A percentile compares a stretch with the other conserved stretches of the same genome.
Conservation (phyloP, 2,888 invertebrate genomes). For the Machimus rusticus region DNA sequence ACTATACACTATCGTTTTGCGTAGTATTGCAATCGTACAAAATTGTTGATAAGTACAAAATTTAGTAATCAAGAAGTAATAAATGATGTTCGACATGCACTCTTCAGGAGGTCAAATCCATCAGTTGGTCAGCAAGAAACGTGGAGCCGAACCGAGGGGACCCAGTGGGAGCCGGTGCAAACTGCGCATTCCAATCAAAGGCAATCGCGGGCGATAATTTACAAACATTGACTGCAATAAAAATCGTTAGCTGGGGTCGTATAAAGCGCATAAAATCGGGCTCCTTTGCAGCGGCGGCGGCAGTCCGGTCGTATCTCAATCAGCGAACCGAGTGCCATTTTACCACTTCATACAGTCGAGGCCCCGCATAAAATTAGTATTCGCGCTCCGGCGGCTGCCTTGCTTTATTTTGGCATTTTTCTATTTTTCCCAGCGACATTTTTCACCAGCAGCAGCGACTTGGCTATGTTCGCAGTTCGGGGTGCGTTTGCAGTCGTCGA, state of each 20-base stretch:
- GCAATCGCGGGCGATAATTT: constrained; percentile 11
- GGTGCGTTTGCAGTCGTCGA: background rate
- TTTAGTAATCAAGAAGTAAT: background rate
- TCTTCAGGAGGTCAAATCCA: background rate
- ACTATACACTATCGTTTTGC: no score
- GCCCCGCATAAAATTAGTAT: constrained; percentile 5
- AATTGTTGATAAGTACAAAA: background rate
- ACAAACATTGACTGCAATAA: constrained; percentile 29
- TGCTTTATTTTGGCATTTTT: constrained; percentile 33
- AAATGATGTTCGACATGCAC: background rate
- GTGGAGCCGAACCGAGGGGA: background rate
- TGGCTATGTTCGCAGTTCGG: background rate
- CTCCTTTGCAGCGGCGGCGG: background rate
- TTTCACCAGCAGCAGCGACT: background rate
- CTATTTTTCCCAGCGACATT: constrained; percentile 8
- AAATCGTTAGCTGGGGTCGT: background rate
- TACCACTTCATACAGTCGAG: constrained; percentile 2
- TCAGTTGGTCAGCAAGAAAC: background rate
- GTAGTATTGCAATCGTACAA: background rate
- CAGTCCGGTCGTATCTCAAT: background rate
- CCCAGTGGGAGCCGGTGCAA: background rate
- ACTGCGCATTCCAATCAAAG: constrained; percentile 2
- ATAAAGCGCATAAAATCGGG: constrained; percentile 25
- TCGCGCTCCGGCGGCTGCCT: background rate
- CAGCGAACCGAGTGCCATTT: constrained; percentile 6